A percentile compares a stretch with the other conserved stretches of the same genome.
phyloP scores from a whole-genome alignment of 2,113 vertebrate species.

The Semnornis frantzii region DNA sequence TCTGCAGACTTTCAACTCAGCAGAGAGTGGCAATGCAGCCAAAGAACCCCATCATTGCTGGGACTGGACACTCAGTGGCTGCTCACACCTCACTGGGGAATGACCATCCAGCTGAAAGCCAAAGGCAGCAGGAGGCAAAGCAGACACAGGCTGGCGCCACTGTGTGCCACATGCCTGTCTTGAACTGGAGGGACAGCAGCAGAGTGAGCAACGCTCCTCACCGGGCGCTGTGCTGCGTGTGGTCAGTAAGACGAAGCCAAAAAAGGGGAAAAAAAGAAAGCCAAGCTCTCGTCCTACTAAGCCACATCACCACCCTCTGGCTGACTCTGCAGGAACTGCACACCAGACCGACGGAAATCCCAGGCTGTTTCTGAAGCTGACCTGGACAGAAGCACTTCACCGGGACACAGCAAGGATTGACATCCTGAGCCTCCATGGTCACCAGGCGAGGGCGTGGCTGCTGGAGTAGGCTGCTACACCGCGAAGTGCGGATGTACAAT shows the following conservation, averaged over 20 bases:
- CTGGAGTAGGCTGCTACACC: neutral
- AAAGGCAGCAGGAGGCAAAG: neutral
- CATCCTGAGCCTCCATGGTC: rapidly evolving
- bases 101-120: neutral
- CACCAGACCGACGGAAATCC: neutral
- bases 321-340: neutral
- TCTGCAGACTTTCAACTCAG: neutral
- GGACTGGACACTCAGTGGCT: neutral
- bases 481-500: neutral
- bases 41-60: neutral
- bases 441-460: rapidly evolving
- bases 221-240: rapidly evolving
- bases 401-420: too few species aligned
- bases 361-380: neutral
- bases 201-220: neutral
- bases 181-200: neutral
- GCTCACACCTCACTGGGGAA: neutral
- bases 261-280: too few species aligned
- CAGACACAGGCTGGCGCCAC: neutral
- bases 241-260: neutral
- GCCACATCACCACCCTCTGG: neutral
- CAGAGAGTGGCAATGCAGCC: neutral
- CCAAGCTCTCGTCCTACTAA: neutral
- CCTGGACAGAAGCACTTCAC: neutral
- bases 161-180: rapidly evolving